Conservation (phyloP, 23 tunicate genomes). For the Clavelina lepadiformis region DNA sequence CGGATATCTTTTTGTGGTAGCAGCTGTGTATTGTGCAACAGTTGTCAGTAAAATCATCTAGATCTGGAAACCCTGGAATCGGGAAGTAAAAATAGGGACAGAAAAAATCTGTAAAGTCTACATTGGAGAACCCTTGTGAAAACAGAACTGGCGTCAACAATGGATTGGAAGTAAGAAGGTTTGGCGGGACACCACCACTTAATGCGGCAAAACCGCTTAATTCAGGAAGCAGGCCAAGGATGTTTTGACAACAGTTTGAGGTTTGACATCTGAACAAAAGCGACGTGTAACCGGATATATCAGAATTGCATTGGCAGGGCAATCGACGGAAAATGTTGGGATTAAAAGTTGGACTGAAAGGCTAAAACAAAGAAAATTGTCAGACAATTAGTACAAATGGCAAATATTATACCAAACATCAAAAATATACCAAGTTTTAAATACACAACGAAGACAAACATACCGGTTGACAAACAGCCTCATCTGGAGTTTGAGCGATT, state of each 20-base stretch:
- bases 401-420: neutral
- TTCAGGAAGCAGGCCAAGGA: conserved; percentile 7
- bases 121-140: neutral
- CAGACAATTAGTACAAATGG: neutral
- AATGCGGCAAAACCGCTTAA: neutral
- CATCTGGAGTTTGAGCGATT: neutral
- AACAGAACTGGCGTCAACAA: neutral
- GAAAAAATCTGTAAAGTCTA: neutral
- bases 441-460: neutral
- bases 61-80: conserved; percentile 14
- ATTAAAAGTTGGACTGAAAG: conserved; percentile 13
- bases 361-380: neutral
- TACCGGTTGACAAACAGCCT: neutral
- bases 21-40: neutral
- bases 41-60: neutral
- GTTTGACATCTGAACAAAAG: neutral
- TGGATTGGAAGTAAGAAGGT: neutral
- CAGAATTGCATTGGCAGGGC: conserved; percentile 25
- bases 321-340: conserved; percentile 33
- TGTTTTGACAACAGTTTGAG: conserved; percentile 6
- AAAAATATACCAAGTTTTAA: too few species aligned
- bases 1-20: conserved; percentile 1
- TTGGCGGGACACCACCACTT: neutral
- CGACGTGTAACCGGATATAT: neutral
- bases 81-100: conserved; percentile 23